phyloP scores from a whole-genome alignment of 2,888 invertebrate species.

The Achlya flavicornis region DNA sequence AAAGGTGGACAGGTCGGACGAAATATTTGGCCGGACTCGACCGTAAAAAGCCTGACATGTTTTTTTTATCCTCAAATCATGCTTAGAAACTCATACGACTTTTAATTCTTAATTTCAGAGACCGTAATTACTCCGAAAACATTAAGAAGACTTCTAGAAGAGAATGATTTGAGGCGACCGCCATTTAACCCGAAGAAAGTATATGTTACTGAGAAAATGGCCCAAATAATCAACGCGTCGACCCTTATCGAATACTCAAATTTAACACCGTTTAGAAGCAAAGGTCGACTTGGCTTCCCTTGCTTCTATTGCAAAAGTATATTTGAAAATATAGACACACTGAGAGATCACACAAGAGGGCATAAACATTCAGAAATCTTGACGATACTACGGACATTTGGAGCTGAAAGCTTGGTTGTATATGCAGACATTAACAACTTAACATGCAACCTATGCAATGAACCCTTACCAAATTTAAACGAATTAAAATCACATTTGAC shows the following conservation, averaged over 20 bases:
- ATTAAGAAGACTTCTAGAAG: constrained; percentile 41
- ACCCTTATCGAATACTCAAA: constrained; percentile 60
- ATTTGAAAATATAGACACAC: constrained; percentile 51
- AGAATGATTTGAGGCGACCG: constrained; percentile 23
- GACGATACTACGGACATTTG: constrained; percentile 53
- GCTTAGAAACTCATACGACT: too few species aligned
- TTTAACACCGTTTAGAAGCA: constrained; percentile 63
- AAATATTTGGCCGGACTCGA: too few species aligned
- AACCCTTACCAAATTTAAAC: constrained; percentile 42
- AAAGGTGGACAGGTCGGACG: too few species aligned
- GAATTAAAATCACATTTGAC: constrained; percentile 62
- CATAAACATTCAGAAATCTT: constrained; percentile 51
- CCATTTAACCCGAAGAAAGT: constrained; percentile 22
- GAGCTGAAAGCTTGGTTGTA: constrained; percentile 60
- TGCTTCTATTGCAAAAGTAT: constrained; percentile 68
- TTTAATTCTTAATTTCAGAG: constrained; percentile 40
- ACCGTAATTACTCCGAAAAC: constrained; percentile 47
- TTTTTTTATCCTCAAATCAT: too few species aligned
- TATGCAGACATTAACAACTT: constrained; percentile 68
- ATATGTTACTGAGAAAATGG: constrained; percentile 60
- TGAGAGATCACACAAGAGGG: constrained; percentile 47
- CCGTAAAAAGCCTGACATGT: too few species aligned
- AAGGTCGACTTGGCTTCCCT: constrained; percentile 61
- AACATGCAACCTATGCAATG: constrained; percentile 57
- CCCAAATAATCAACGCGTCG: constrained; percentile 55